These are phyloP conservation scores for Orchesella cincta DNA, from an alignment of 1,140 invertebrate species.

Conservation along the genomic window DNA sequence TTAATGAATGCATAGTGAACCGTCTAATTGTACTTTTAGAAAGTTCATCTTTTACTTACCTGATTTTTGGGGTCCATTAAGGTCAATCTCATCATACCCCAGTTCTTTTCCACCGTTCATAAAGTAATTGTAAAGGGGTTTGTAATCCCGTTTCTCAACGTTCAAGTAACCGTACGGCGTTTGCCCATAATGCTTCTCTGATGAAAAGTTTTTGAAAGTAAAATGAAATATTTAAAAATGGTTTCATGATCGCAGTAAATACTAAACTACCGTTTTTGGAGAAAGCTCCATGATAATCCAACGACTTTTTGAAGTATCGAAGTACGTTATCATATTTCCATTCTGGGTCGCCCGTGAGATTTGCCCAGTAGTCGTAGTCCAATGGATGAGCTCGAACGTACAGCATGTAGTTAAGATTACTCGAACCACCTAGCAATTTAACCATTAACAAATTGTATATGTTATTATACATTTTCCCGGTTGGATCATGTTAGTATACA, in stretches of 20 bases:
- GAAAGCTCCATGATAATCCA: conserved; percentile 37
- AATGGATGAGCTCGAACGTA: conserved; percentile 71
- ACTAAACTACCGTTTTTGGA: conserved; percentile 22
- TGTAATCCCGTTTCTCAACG: not conserved
- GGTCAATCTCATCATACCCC: conserved; percentile 33
- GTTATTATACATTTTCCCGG: conserved; percentile 75
- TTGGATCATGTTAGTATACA: conserved; percentile 64
- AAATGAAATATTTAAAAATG: too few relatives aligned
- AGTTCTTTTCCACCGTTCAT: conserved; percentile 39
- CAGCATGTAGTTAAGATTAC: conserved; percentile 92
- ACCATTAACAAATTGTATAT: too few relatives aligned
- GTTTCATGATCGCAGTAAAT: not conserved
- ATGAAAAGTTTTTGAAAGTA: conserved; percentile 1
- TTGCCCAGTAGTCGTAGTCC: conserved; percentile 44
- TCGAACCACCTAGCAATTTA: conserved; percentile 86
- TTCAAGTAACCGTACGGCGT: not conserved
- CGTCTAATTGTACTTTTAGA: not conserved
- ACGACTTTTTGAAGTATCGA: conserved; percentile 43
- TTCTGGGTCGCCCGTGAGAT: conserved; percentile 33
- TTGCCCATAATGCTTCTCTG: conserved; percentile 4
- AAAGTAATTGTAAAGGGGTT: conserved; percentile 19
- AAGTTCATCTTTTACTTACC: conserved; percentile 2
- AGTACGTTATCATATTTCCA: conserved; percentile 46
- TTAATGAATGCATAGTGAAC: not conserved
- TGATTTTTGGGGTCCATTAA: conserved; percentile 35